Evolutionary conservation across 2,113 vertebrate genomes (phyloP).

Genomic region (Mobula hypostoma): DNA sequence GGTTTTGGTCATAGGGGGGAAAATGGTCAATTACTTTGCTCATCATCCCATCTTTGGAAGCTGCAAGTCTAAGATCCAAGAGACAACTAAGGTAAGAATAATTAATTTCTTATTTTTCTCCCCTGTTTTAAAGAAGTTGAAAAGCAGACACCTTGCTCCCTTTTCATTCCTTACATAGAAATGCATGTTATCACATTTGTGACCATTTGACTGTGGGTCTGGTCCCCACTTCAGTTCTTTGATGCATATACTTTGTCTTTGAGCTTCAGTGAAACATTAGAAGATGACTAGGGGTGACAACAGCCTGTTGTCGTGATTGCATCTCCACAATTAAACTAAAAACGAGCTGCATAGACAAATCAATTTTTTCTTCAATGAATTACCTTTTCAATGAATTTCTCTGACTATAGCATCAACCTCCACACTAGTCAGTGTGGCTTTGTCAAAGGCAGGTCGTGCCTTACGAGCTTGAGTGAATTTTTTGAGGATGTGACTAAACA

Average conservation of each 20-base stretch:
- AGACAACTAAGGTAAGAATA: neutral
- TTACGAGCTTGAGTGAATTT: too few relatives aligned
- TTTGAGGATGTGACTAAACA: too few relatives aligned
- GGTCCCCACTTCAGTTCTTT: neutral
- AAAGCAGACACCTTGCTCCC: neutral
- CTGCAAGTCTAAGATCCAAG: neutral
- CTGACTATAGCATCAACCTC: too few relatives aligned
- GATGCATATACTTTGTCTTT: neutral
- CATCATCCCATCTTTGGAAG: too few relatives aligned
- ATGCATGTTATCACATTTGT: neutral
- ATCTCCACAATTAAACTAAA: too few relatives aligned
- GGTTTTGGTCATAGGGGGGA: neutral
- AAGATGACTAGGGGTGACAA: neutral
- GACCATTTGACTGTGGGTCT: too few relatives aligned
- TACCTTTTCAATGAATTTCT: too few relatives aligned
- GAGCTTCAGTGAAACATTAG: neutral
- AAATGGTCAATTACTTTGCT: neutral
- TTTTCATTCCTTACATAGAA: neutral
- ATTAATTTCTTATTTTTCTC: neutral
- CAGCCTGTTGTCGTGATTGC: neutral
- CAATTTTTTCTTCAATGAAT: neutral
- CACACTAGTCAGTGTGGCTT: too few relatives aligned
- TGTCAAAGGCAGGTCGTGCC: too few relatives aligned
- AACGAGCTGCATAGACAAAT: neutral
- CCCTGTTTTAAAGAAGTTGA: neutral